Evolutionary conservation across 2,797 vertebrate species (phyloP).

Genomic region (Enteromius unitaeniatus): DNA sequence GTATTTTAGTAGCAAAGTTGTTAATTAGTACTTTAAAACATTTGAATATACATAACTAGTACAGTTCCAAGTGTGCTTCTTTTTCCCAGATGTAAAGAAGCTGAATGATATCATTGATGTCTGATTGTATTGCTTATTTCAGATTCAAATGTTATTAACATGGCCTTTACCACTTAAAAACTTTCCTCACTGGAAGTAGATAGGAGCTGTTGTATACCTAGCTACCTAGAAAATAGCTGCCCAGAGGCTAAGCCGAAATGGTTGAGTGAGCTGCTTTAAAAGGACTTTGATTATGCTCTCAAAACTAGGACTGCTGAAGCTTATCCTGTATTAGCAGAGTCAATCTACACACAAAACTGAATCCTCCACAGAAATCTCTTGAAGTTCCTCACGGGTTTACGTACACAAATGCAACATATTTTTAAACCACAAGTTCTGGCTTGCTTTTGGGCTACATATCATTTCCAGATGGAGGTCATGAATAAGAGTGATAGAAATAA

Average conservation of each 20-base stretch:
- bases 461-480: conserved; percentile 85
- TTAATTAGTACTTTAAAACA: not conserved
- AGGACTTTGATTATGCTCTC: not conserved
- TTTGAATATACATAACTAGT: not conserved
- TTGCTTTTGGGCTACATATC: conserved; percentile 81
- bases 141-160: not conserved
- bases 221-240: not conserved
- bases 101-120: not conserved
- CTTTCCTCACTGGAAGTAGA: not conserved
- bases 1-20: not conserved
- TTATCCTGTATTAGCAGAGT: conserved; percentile 26
- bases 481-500: conserved; percentile 81
- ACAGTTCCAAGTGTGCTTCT: not conserved
- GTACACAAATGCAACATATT: conserved; percentile 62
- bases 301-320: not conserved
- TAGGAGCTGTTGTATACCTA: not conserved
- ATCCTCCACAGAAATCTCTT: conserved; percentile 31
- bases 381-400: conserved; percentile 21
- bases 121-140: not conserved
- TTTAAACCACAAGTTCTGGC: conserved; percentile 75
- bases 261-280: not conserved
- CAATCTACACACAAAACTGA: conserved; percentile 60
- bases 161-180: not conserved
- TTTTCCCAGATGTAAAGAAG: not conserved
- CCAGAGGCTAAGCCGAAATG: not conserved